These are phyloP conservation scores for Petrolisthes manimaculis DNA, from an alignment of 2,888 invertebrate genomes.

Conservation along the genomic window DNA sequence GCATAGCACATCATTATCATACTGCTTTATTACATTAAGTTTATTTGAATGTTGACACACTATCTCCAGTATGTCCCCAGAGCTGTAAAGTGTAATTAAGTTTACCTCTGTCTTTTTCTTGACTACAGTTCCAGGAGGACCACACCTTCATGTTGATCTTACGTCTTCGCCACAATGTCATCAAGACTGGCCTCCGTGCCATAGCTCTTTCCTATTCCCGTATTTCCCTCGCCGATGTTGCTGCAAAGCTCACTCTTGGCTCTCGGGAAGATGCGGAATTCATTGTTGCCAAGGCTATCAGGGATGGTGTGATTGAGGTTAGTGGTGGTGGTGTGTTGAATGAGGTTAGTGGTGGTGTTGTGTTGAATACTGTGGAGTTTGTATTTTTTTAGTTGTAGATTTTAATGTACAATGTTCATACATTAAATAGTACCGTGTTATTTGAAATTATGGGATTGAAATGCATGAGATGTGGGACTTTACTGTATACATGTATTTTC, in stretches of 20 bases:
- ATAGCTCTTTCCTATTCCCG: slow-evolving; percentile 96
- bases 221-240: slow-evolving; percentile 95
- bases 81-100: too few species aligned
- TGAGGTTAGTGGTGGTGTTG: not conserved
- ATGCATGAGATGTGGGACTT: too few species aligned
- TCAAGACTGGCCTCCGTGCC: slow-evolving; percentile 96
- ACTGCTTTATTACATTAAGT: too few species aligned
- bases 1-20: too few species aligned
- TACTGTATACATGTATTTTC: not conserved
- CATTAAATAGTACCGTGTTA: too few species aligned
- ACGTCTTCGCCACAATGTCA: slow-evolving; percentile 96
- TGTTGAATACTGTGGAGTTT: not conserved
- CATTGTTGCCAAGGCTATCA: slow-evolving; percentile 96
- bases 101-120: not conserved
- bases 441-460: not conserved
- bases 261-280: slow-evolving; percentile 97
- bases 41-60: too few species aligned
- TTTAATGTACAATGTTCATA: too few species aligned
- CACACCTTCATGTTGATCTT: slow-evolving; percentile 96
- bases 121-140: slow-evolving; percentile 89
- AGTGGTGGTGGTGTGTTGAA: slow-evolving; percentile 70
- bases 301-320: slow-evolving; percentile 98
- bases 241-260: slow-evolving; percentile 91
- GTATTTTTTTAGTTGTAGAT: not conserved
- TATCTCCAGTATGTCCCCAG: too few species aligned